phyloP scores from a whole-genome alignment of 2,113 vertebrate species.

The Drymodes brunneopygia region DNA sequence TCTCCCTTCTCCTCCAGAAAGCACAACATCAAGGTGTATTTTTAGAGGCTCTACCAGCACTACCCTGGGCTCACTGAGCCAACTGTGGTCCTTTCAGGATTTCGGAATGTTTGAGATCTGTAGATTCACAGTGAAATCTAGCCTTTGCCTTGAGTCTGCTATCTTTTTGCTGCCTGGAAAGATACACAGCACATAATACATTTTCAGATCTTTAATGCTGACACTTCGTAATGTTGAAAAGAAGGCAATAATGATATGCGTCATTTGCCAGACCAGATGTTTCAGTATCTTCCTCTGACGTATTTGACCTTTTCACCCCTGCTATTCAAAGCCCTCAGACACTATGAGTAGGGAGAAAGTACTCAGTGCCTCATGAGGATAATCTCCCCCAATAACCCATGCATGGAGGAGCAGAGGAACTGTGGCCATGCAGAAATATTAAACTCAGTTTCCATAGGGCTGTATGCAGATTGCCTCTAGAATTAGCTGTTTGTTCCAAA shows the following conservation, averaged over 20 bases:
- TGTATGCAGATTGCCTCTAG: not conserved
- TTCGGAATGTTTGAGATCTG: not conserved
- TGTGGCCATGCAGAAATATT: not conserved
- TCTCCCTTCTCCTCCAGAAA: not conserved
- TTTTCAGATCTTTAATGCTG: not conserved
- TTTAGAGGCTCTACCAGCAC: not conserved
- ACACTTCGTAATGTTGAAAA: not conserved
- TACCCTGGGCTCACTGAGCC: not conserved
- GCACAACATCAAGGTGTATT: not conserved
- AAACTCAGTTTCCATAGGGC: not conserved
- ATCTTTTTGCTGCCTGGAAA: not conserved
- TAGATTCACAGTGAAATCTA: not conserved
- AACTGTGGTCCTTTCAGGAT: not conserved
- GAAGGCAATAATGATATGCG: not conserved
- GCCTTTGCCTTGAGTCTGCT: not conserved
- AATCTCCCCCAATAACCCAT: not conserved
- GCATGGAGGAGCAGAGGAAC: not conserved
- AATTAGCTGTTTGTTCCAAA: not conserved
- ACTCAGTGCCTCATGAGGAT: not conserved
- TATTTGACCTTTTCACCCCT: not conserved
- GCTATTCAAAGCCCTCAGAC: not conserved
- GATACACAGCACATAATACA: not conserved
- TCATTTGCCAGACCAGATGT: not conserved
- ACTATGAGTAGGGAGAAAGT: not conserved
- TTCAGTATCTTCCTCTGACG: not conserved